These are phyloP conservation scores for Rhorus exstirpatorius DNA, from an alignment of 2,888 invertebrate genomes.

Conservation along the genomic window DNA sequence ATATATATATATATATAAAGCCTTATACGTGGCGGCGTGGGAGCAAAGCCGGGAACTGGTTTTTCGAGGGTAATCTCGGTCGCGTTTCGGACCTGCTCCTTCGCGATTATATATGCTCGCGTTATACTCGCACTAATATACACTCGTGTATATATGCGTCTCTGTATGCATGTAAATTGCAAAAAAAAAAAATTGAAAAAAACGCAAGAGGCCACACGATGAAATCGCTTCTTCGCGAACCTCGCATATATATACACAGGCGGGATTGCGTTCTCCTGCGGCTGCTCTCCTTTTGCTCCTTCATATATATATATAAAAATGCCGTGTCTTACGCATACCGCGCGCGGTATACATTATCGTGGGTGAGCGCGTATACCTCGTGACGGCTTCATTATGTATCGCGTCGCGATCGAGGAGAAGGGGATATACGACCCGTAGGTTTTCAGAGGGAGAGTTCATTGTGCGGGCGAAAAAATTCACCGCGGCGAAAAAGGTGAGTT, in stretches of 20 bases:
- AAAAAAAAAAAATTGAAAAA: too few species aligned
- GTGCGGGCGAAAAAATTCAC: slow-evolving; percentile 34
- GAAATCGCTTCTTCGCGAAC: slow-evolving; percentile 52
- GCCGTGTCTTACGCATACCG: slow-evolving; percentile 44
- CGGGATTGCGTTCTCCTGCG: slow-evolving; percentile 53
- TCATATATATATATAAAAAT: too few species aligned
- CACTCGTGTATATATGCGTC: slow-evolving; percentile 12
- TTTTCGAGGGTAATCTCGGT: slow-evolving; percentile 79
- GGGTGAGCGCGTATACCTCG: slow-evolving; percentile 12
- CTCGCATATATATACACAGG: neutral
- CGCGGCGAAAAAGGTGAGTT: slow-evolving; percentile 5
- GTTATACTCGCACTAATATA: slow-evolving; percentile 35
- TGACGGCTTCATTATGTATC: slow-evolving; percentile 68
- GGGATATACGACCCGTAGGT: slow-evolving; percentile 2
- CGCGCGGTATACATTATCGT: too few species aligned
- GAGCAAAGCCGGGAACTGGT: slow-evolving; percentile 80
- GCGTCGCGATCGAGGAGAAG: slow-evolving; percentile 15
- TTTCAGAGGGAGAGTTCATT: slow-evolving; percentile 33
- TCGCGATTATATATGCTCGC: slow-evolving; percentile 61
- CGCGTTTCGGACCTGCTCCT: slow-evolving; percentile 65
- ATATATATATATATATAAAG: neutral
- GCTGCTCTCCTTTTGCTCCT: slow-evolving; percentile 48
- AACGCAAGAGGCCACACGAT: slow-evolving; percentile 10
- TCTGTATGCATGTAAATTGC: neutral
- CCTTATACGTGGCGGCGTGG: slow-evolving; percentile 75